phyloP scores from a whole-genome alignment of 2,797 vertebrate genomes.

The Octomys mimax region DNA sequence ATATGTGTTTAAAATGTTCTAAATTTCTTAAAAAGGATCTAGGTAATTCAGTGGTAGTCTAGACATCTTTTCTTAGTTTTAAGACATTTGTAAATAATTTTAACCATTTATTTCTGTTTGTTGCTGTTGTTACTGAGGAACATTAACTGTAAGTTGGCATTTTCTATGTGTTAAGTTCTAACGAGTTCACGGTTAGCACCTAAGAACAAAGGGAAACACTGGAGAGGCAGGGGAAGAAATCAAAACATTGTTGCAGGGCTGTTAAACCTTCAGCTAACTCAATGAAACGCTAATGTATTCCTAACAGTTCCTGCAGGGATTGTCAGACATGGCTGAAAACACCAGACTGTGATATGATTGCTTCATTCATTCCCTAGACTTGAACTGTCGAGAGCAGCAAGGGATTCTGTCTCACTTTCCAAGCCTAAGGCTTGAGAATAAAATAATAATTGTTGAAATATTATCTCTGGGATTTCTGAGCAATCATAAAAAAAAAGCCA shows the following conservation, averaged over 20 bases:
- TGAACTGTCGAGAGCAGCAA: background rate
- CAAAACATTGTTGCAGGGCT: background rate
- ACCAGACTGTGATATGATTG: background rate
- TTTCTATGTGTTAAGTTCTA: background rate
- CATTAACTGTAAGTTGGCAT: background rate
- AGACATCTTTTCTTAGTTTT: background rate
- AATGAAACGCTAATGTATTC: background rate
- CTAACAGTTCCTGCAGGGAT: no score
- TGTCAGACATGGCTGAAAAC: background rate
- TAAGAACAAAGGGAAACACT: background rate
- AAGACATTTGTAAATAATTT: background rate
- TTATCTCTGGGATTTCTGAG: background rate
- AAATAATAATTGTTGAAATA: background rate
- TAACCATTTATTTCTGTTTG: background rate
- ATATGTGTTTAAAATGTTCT: background rate
- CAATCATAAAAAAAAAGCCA: background rate
- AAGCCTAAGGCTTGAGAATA: background rate
- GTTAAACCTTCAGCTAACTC: background rate
- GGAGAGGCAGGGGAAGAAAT: background rate
- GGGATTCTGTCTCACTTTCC: background rate
- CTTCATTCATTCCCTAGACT: background rate
- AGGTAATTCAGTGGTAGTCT: background rate
- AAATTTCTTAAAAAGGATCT: background rate
- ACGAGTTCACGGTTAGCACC: background rate
- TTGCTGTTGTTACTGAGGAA: background rate